Evolutionary conservation across 2,113 vertebrate species (phyloP), one percentile per base, ranked within the genome.

Genomic region (Sceloporus undulatus): DNA sequence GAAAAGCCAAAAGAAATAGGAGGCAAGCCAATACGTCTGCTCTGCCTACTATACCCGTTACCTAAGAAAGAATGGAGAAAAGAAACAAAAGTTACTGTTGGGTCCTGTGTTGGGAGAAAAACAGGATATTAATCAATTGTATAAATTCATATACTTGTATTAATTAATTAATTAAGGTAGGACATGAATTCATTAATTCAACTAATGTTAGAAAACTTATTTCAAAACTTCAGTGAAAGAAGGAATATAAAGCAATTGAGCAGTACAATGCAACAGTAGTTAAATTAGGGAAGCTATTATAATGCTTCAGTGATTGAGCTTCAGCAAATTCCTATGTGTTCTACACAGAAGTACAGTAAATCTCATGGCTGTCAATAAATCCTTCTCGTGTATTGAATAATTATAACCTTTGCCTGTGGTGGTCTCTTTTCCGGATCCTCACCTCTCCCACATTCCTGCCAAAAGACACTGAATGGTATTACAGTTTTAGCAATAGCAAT

Each of bases 21-120:
- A 99, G 94, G 89, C 98, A 98, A 1, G 99, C 98, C 52, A 99
- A 92, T 86, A 99, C 97, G 14, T 99, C 99, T 0, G 98, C 99
- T 96, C 99, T 98, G 90, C 99, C 99, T 79, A 99, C 99, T 76
- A 99, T 98, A 34, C 99, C 99, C 87, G 99, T 98, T 94, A 99
- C 99, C 99, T 99, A 94, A 92, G 89, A 92, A 87, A 70, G 91
- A 62, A 89, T 92, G 88, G 16, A 29, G 29, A 89, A 5, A 62
- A 3, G 74, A 62, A 78, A 71, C 27, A 42, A 11, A 76, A 25
- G 29, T 66, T 77, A 68, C 6, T 66, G 18, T 62, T 62, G 59
- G 16, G 59, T 18, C 59, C 59, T 59, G 9, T 59, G 9, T 9
- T 62, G 59, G 18, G 11, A 62, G 59, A 62, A 62, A 62, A 62